Percentiles rank a stretch among this genome's conserved stretches.
phyloP scores from a whole-genome alignment of 2,113 vertebrate genomes.

The Pseudorectes ferrugineus region DNA sequence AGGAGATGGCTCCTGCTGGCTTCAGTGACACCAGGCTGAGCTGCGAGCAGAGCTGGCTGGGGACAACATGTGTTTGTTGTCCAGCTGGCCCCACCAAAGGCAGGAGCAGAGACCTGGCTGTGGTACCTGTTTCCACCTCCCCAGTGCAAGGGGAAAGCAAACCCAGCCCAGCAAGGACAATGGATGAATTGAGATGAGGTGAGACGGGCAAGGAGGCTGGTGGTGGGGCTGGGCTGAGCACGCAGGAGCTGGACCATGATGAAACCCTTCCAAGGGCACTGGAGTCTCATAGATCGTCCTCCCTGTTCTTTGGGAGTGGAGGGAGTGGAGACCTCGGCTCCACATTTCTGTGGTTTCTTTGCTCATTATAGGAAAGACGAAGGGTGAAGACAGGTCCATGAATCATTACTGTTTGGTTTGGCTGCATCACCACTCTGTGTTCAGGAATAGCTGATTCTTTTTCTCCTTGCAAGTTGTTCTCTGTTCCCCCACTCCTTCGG shows the following conservation, averaged over 20 bases:
- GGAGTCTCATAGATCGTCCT: not conserved
- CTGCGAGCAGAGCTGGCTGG: not conserved
- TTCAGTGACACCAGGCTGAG: not conserved
- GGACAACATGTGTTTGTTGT: not conserved
- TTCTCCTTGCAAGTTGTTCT: constrained; percentile 26
- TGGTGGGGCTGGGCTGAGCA: not conserved
- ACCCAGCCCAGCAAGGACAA: not conserved
- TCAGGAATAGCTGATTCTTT: constrained; percentile 46
- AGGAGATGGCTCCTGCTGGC: not conserved
- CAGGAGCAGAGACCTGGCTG: not conserved
- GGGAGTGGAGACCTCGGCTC: not conserved
- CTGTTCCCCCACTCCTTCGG: not conserved
- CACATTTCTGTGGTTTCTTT: constrained; percentile 53
- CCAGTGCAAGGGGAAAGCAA: not conserved
- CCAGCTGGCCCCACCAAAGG: not conserved
- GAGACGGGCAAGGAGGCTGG: not conserved
- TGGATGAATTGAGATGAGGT: not conserved
- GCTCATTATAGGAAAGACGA: constrained; percentile 56
- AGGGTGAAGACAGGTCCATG: constrained; percentile 68
- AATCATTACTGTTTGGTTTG: constrained; percentile 68
- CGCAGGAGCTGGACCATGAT: not conserved
- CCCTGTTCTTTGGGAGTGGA: not conserved
- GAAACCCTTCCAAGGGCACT: not conserved
- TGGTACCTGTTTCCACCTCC: not conserved
- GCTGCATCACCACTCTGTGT: not conserved